Base-by-base conservation (phyloP, 2,113 vertebrate genomes). In the Brachypodius melanocephalos region DNA sequence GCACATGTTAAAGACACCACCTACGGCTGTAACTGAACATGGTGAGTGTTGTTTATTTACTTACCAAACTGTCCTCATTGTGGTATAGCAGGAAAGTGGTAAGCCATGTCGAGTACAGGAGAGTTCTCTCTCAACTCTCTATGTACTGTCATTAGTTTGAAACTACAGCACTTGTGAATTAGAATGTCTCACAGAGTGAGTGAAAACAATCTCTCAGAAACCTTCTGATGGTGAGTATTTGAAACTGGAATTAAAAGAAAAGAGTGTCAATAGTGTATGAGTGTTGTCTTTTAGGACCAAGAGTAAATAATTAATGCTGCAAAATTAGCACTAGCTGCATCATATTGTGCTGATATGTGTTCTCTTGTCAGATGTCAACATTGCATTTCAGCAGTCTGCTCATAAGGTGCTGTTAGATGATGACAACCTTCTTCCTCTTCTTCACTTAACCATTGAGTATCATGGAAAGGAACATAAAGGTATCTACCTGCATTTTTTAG, bases 371-470 rank as follows among this genome's bases (percentile, higher is more conserved):
- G 99, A 99, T 82, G 99, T 99, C 31, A 99, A 99, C 3, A 98
- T 99, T 91, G 99, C 99, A 2, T 99, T 99, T 94, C 99, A 99
- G 94, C 99, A 99, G 97, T 99, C 99, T 1, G 99, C 99, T 79
- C 99, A 99, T 88, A 99, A 99, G 77, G 99, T 99, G 11, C 90
- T 99, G 25, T 97, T 99, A 55, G 99, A 99, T 17, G 99, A 99
- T 17, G 99, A 99, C 97, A 99, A 99, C 97, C 98, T 99, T 29
- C 98, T 99, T 71, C 99, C 99, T 43, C 98, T 99, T 92, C 97
- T 99, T 78, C 99, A 99, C 93, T 97, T 99, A 95, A 99, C 98
- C 7, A 98, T 99, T 7, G 99, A 99, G 85, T 99, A 99, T 85
- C 99, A 99, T 54, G 99, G 99, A 61, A 99, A 99, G 96, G 99